These are phyloP conservation scores for Adoxophyes honmai DNA, from an alignment of 1,140 invertebrate genomes.

Conservation along the genomic window DNA sequence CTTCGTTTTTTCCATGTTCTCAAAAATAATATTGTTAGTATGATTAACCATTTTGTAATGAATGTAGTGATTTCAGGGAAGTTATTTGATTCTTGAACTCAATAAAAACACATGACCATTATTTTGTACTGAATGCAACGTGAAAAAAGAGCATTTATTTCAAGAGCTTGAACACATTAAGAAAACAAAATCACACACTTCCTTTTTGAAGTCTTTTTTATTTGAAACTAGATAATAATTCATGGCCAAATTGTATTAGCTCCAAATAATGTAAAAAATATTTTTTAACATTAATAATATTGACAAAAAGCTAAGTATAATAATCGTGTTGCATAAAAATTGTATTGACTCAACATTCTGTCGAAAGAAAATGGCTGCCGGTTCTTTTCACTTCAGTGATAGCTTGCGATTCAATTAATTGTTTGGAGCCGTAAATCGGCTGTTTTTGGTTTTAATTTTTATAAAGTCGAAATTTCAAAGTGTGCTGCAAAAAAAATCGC, in stretches of 20 bases:
- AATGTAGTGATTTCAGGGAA: too few relatives aligned
- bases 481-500: not conserved
- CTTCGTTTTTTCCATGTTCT: too few relatives aligned
- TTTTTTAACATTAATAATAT: too few relatives aligned
- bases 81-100: too few relatives aligned
- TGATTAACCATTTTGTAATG: too few relatives aligned
- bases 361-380: constrained; percentile 61
- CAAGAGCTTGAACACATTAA: not conserved
- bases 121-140: too few relatives aligned
- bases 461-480: not conserved
- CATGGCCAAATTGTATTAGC: too few relatives aligned
- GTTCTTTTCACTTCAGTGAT: constrained; percentile 30
- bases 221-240: too few relatives aligned
- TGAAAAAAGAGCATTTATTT: not conserved
- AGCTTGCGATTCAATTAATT: constrained; percentile 21
- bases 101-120: too few relatives aligned
- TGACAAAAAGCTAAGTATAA: not conserved
- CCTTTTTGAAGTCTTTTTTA: too few relatives aligned
- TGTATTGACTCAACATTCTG: constrained; percentile 21
- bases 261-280: too few relatives aligned
- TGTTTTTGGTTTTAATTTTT: not conserved
- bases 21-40: too few relatives aligned
- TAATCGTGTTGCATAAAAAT: constrained; percentile 11
- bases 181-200: not conserved
- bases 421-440: constrained; percentile 1